Percentiles rank a stretch among this genome's conserved stretches.
Conservation (phyloP, 1,140 invertebrate species). For the Megalopta genalis region DNA sequence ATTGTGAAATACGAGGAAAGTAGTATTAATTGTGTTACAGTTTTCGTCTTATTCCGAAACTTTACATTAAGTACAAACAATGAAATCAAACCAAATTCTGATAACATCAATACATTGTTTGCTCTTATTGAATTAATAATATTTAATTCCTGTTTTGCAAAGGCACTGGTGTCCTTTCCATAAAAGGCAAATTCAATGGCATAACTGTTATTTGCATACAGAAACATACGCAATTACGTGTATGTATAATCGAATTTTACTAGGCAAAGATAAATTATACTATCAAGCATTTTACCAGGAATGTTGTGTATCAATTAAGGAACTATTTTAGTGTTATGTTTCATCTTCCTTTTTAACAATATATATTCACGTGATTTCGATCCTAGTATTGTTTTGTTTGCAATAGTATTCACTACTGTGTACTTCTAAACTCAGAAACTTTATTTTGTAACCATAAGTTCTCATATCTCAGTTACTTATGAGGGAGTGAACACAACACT, state of each 20-base stretch:
- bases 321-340: background rate
- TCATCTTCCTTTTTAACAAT: no score
- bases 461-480: background rate
- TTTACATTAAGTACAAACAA: no score
- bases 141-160: conserved; percentile 54
- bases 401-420: background rate
- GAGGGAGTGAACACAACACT: conserved; percentile 31
- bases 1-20: background rate
- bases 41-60: background rate
- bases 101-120: background rate
- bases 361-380: no score
- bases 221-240: conserved; percentile 26
- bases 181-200: conserved; percentile 45
- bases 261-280: conserved; percentile 47
- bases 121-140: conserved; percentile 10
- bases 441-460: conserved; percentile 12
- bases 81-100: no score
- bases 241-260: conserved; percentile 21
- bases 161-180: conserved; percentile 55
- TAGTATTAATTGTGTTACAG: background rate
- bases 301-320: conserved; percentile 44
- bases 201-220: conserved; percentile 21
- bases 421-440: background rate
- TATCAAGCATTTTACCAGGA: conserved; percentile 49
- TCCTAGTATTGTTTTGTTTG: background rate